phyloP scores from a whole-genome alignment of 1,140 invertebrate genomes.

The Drusus annulatus region DNA sequence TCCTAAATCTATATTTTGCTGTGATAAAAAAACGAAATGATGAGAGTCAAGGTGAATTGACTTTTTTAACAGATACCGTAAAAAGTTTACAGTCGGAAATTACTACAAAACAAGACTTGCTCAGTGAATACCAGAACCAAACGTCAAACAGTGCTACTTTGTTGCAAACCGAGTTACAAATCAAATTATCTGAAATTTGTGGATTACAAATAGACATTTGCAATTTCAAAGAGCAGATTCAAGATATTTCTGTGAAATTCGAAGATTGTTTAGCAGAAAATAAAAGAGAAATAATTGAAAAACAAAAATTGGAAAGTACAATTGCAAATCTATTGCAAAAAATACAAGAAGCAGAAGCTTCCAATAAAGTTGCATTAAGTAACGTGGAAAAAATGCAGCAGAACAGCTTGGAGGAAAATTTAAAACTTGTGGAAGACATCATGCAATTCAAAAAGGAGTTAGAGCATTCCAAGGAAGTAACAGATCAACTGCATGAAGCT shows the following conservation, averaged over 20 bases:
- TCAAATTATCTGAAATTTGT: too few species aligned
- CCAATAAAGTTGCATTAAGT: not conserved
- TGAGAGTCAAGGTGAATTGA: too few species aligned
- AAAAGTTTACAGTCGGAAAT: too few species aligned
- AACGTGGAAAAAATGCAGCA: not conserved
- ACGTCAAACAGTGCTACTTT: too few species aligned
- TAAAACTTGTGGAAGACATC: not conserved
- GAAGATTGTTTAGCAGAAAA: not conserved
- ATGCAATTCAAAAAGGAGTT: too few species aligned
- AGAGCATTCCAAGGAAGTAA: not conserved
- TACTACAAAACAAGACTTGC: too few species aligned
- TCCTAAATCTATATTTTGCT: not conserved
- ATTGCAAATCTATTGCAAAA: not conserved
- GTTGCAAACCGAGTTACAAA: too few species aligned
- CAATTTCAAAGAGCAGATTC: not conserved
- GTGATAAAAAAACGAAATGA: not conserved
- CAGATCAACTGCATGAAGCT: not conserved
- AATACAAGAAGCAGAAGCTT: not conserved
- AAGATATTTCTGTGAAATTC: not conserved
- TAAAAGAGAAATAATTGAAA: not conserved
- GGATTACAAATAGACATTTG: too few species aligned
- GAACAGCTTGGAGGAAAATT: not conserved
- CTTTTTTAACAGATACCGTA: too few species aligned
- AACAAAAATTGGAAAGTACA: conserved; percentile 6
- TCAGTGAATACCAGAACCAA: too few species aligned